These are phyloP conservation scores for Maniola jurtina DNA, from an alignment of 1,140 invertebrate species.

Conservation along the genomic window DNA sequence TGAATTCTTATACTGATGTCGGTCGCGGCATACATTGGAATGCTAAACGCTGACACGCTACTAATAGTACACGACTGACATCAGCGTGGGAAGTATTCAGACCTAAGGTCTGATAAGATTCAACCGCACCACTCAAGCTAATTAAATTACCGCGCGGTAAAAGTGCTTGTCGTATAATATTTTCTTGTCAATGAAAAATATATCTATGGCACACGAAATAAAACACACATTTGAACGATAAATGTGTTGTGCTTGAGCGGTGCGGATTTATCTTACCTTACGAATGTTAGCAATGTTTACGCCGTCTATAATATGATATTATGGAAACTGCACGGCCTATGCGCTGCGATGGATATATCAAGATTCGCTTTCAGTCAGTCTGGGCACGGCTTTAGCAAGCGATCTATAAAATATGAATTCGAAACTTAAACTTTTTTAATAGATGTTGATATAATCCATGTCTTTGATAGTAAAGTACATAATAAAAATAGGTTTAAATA, in stretches of 20 bases:
- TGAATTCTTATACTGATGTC: too few species aligned
- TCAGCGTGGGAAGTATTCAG: too few species aligned
- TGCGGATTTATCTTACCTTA: not conserved
- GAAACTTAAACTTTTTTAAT: conserved; percentile 41
- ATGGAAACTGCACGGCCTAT: not conserved
- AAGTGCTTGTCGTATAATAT: too few species aligned
- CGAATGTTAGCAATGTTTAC: not conserved
- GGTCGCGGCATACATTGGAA: too few species aligned
- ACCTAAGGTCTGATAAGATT: not conserved
- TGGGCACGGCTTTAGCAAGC: not conserved
- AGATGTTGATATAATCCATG: conserved; percentile 74
- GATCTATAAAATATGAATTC: conserved; percentile 14
- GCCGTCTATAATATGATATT: not conserved
- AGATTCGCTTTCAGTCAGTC: not conserved
- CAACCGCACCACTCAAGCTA: not conserved
- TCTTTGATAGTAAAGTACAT: conserved; percentile 71
- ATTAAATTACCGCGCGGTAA: too few species aligned
- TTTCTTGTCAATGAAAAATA: too few species aligned
- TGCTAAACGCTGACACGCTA: too few species aligned
- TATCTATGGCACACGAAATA: too few species aligned
- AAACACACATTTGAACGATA: too few species aligned
- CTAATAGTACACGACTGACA: too few species aligned
- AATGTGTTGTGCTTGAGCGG: not conserved
- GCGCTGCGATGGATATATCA: not conserved
- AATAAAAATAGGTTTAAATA: conserved; percentile 72